Evolutionary conservation across 2,888 invertebrate genomes (phyloP), one percentile per base, ranked within the genome.

Genomic region (Drosophila austrosaltans): DNA sequence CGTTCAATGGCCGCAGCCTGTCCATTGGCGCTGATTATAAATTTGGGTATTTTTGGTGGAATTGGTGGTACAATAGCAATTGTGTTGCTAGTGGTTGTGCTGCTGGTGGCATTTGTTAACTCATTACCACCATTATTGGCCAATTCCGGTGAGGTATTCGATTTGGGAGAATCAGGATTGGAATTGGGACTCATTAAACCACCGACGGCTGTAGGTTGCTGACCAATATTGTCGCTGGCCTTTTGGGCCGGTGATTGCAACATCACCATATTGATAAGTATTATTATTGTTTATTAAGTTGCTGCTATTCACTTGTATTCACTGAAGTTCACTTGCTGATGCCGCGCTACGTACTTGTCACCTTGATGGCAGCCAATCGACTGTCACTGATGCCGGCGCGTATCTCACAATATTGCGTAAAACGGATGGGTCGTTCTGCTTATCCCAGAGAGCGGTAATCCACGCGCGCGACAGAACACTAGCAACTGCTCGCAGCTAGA

Each of bases 261-360:
- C 92, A 92, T 93, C 90, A 93, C 93, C 93, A 93, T 93, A 93
- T 93, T 22, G 8, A 36, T 39, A 36, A 12, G 66, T 79, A 69
- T 32, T 10, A 57, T 42, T 63, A 32, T 63, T 68, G 32, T n/a
- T 10, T 36, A 22, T 30, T 66, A 53, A 64, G 25, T 69, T 40
- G 25, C 44, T 22, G 44, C 39, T 16, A 48, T 54, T 16, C 36
- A 75, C 40, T 63, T 53, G 12, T 22, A 8, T 48, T 8, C 44
- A 36, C 69, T 48, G 44, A 53, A 36, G 36, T 67, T 25, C 39
- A 59, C 66, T 78, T 30, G 63, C 40, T 22, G 7, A 25, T 28
- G 57, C 71, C 82, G 85, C 80, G 81, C 30, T 80, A 72, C 69
- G 87, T 87, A 89, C 87, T 89, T 89, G 80, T 88, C 87, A 84